These are phyloP conservation scores for Phylloscopus whistleri DNA, from an alignment of 2,113 vertebrate genomes.

Conservation along the genomic window DNA sequence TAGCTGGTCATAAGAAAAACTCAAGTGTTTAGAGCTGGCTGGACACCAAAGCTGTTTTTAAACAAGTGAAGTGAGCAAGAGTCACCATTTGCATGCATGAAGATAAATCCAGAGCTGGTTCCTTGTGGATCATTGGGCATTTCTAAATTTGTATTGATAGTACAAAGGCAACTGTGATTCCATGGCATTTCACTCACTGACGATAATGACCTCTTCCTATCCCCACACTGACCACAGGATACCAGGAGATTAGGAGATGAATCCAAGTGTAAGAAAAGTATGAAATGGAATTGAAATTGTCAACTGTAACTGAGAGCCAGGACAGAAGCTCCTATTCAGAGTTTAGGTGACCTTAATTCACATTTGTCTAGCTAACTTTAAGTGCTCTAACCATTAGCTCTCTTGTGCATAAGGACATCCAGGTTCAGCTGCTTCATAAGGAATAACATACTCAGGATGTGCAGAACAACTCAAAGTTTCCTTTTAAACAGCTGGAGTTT, in stretches of 20 bases:
- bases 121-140: background rate
- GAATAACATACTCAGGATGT: background rate
- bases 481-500: background rate
- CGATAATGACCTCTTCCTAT: background rate
- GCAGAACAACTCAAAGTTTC: background rate
- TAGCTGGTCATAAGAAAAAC: background rate
- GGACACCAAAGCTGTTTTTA: background rate
- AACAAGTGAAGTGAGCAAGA: background rate
- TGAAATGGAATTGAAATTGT: background rate
- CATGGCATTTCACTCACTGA: background rate
- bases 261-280: background rate
- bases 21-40: background rate
- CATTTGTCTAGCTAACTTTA: background rate
- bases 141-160: background rate
- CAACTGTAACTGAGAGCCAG: background rate
- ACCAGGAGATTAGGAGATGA: background rate
- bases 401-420: background rate
- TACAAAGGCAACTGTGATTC: background rate
- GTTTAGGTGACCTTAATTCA: constrained; percentile 2
- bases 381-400: background rate
- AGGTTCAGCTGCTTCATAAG: background rate
- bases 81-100: background rate
- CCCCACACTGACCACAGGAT: background rate
- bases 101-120: background rate
- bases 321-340: background rate